Evolutionary conservation across 2,797 vertebrate species (phyloP).

Genomic region (Adrianichthys oophorus): DNA sequence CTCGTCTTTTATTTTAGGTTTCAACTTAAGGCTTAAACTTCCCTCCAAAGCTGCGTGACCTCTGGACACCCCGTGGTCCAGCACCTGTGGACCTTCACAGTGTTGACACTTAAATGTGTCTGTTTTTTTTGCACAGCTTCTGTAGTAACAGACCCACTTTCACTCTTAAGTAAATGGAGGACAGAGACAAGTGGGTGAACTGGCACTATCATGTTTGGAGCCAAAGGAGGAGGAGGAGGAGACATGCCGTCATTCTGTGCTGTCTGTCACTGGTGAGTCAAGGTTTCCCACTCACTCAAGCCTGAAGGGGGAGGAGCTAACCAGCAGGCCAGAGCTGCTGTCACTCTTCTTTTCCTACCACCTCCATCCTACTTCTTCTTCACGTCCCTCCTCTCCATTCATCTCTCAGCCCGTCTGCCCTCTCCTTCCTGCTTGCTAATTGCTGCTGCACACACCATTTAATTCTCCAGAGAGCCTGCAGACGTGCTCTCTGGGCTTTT

Average conservation of each 20-base stretch:
- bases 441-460: conserved; percentile 48
- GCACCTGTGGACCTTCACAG: too few relatives aligned
- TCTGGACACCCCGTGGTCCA: too few relatives aligned
- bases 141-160: conserved; percentile 17
- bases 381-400: conserved; percentile 54
- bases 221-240: conserved; percentile 66
- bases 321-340: conserved; percentile 25
- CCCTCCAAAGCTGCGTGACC: too few relatives aligned
- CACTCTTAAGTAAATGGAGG: conserved; percentile 12
- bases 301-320: conserved; percentile 30
- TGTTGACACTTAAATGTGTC: too few relatives aligned
- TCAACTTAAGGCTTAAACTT: too few relatives aligned
- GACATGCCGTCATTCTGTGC: conserved; percentile 76
- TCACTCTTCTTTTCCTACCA: conserved; percentile 43
- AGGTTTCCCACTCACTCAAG: conserved; percentile 35
- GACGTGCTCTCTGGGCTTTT: conserved; percentile 47
- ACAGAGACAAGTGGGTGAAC: conserved; percentile 25
- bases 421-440: conserved; percentile 68
- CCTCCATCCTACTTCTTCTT: conserved; percentile 41
- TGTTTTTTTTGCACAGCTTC: too few relatives aligned
- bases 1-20: too few relatives aligned
- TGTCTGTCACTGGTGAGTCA: conserved; percentile 74
- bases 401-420: conserved; percentile 53
- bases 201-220: conserved; percentile 31
- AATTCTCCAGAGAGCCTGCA: conserved; percentile 42